phyloP scores from a whole-genome alignment of 2,888 invertebrate species.

The Dynastes maya region DNA sequence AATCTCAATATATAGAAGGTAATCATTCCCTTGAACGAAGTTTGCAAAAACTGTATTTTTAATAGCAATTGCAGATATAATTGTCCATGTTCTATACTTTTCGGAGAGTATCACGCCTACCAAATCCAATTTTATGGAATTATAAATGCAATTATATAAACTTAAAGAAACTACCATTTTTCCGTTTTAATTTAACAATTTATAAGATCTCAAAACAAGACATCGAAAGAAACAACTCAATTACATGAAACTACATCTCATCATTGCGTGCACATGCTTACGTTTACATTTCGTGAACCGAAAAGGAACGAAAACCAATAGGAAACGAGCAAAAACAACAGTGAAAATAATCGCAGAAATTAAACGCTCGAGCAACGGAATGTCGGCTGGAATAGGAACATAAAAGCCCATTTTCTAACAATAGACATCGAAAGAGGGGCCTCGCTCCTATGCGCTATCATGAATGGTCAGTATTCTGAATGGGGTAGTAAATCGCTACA shows the following conservation, averaged over 20 bases:
- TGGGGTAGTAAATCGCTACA: slow-evolving; percentile 59
- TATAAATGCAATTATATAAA: too few species aligned
- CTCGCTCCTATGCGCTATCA: slow-evolving; percentile 48
- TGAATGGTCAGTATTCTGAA: slow-evolving; percentile 59
- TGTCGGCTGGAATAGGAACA: slow-evolving; percentile 40
- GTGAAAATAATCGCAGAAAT: slow-evolving; percentile 46
- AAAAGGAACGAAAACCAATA: slow-evolving; percentile 10
- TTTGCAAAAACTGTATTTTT: too few species aligned
- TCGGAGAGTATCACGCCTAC: too few species aligned
- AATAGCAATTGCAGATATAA: too few species aligned
- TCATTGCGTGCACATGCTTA: too few species aligned
- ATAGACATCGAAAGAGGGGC: slow-evolving; percentile 51
- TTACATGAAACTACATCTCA: neutral
- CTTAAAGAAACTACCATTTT: too few species aligned
- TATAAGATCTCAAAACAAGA: neutral
- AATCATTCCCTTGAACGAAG: too few species aligned
- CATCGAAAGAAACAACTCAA: slow-evolving; percentile 6
- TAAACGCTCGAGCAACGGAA: slow-evolving; percentile 46
- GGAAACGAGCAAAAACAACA: slow-evolving; percentile 36
- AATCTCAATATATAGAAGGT: too few species aligned
- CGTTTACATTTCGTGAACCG: neutral
- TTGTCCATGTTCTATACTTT: too few species aligned
- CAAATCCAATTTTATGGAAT: too few species aligned
- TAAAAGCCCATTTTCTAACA: slow-evolving; percentile 49
- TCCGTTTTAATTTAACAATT: too few species aligned